Base-by-base conservation (phyloP, 37 sponge, comb jelly and placozoan species). In the Crambe crambe region DNA sequence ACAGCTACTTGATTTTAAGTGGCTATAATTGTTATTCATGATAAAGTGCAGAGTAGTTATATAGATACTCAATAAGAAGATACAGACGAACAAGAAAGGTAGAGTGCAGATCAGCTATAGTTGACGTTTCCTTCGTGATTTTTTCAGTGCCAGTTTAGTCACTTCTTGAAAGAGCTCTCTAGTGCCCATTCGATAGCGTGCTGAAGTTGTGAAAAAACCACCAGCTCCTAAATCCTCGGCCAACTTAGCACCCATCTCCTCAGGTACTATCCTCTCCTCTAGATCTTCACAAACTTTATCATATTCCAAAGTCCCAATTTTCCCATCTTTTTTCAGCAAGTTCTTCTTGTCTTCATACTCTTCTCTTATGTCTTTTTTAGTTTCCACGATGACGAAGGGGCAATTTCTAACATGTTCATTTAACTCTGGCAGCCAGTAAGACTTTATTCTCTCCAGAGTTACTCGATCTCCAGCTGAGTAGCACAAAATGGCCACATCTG, bases 351-450 rank as follows among this genome's bases (percentile, higher is more conserved):
- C 38, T 5, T 27, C 9, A n/a, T 35, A 32, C 1, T 73, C 79
- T 32, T 86, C 86, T 56, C 80, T 38, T 4, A 70, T 47, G 58
- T 86, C 86, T 32, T 43, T 51, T 35, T 79, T 86, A 5, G 86
- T 79, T 2, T 74, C 86, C 1, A 86, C 86, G 1, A 86, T 74
- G 9, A 86, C 79, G 25, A 38, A 67, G 2, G 86, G 86, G 27
- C 73, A 63, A 17, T 47, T 73, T 8, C 68, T 56, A 47, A 39
- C 74, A 41, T 34, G 18, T 32, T 73, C n/a, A 10, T 34, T 54
- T 25, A 86, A 17, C 25, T 86, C 86, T 31, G 80, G 80, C 30
- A 79, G n/a, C 86, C 86, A 86, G 21, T 65, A 36, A 3, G 2
- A 36, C 9, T 25, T 38, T 0, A 79, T 31, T 23, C 61, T 22